Evolutionary conservation across 2,113 vertebrate genomes (phyloP).

Genomic region (Xiphophorus maculatus): DNA sequence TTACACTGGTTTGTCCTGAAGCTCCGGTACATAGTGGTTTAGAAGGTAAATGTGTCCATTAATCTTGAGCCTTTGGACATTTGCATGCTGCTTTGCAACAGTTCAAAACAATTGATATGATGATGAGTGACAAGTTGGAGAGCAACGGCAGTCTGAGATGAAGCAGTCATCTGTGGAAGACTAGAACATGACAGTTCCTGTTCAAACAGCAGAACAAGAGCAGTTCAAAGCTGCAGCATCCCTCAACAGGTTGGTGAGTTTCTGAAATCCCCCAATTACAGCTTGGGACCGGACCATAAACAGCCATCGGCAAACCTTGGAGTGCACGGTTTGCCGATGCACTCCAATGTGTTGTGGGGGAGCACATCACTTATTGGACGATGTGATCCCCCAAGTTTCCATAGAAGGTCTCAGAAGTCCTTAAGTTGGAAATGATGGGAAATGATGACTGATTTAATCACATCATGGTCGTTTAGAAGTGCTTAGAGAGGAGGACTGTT

Average conservation of each 20-base stretch:
- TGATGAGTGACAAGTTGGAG: slow-evolving; percentile 27
- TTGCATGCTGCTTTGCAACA: background rate
- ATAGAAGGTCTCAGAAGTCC: slow-evolving; percentile 43
- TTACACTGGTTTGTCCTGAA: slow-evolving; percentile 43
- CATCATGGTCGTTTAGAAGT: slow-evolving; percentile 5
- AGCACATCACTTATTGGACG: background rate
- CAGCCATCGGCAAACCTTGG: background rate
- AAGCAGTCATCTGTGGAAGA: slow-evolving; percentile 41
- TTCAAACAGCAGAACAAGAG: slow-evolving; percentile 15
- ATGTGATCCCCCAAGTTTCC: slow-evolving; percentile 2
- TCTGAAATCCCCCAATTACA: background rate
- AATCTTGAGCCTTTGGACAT: slow-evolving; percentile 2
- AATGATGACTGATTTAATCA: slow-evolving; percentile 38
- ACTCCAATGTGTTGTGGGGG: too few species aligned
- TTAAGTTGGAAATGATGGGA: slow-evolving; percentile 44
- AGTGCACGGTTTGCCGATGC: background rate
- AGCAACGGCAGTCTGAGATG: slow-evolving; percentile 28
- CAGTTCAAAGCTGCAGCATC: background rate
- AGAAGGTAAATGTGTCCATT: background rate
- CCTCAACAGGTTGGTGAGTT: background rate
- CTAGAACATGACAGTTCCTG: slow-evolving; percentile 23
- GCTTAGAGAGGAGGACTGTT: background rate
- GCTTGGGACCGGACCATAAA: background rate
- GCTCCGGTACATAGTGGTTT: background rate
- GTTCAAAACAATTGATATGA: slow-evolving; percentile 10